phyloP scores from a whole-genome alignment of 2,113 vertebrate species.

The Synodontis membranacea region DNA sequence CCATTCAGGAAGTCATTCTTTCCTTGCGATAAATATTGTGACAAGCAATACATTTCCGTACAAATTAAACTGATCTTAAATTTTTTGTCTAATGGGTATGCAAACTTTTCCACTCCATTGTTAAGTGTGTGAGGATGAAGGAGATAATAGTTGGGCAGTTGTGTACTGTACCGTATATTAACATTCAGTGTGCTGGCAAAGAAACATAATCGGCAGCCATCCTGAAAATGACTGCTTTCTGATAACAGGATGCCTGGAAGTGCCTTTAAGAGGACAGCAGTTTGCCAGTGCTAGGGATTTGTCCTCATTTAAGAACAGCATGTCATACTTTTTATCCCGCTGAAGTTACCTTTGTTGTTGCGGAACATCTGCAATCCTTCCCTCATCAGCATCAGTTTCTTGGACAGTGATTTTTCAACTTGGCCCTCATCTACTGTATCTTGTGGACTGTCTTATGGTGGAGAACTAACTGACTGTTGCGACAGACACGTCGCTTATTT shows the following conservation, averaged over 20 bases:
- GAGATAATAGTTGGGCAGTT: not conserved
- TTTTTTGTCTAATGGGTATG: not conserved
- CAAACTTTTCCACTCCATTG: not conserved
- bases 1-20: not conserved
- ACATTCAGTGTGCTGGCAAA: no score
- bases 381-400: not conserved
- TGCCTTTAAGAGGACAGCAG: not conserved
- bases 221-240: not conserved
- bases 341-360: not conserved
- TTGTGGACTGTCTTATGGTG: not conserved
- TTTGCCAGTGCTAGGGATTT: not conserved
- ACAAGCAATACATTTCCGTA: not conserved
- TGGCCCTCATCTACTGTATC: not conserved
- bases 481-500: not conserved
- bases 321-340: not conserved
- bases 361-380: not conserved
- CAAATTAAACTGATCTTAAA: not conserved
- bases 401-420: no score
- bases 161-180: not conserved
- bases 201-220: no score
- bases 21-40: not conserved
- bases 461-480: not conserved
- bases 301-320: not conserved
- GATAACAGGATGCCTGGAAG: not conserved
- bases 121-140: not conserved